Evolutionary conservation across 2,888 invertebrate genomes (phyloP), one percentile per base, ranked within the genome.

Genomic region (Ophion costatus): DNA sequence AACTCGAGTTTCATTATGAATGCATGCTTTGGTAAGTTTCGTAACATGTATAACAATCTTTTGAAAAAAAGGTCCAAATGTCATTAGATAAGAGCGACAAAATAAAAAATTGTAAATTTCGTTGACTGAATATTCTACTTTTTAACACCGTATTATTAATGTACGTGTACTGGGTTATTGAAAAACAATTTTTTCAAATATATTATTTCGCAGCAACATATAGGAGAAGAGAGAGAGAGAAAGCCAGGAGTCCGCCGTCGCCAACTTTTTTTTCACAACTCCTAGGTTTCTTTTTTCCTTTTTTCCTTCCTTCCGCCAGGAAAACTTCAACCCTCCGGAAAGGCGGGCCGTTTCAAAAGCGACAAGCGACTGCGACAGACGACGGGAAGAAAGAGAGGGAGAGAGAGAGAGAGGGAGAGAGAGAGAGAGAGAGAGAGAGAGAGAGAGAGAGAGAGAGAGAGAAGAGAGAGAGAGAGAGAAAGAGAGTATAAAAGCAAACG

Each of bases 281-380:
- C 63, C 77, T 45, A 33, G 45, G 38, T 67, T 83, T 17, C 45
- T 22, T 57, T 73, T 77, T 57, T 80, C 24, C 24, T 24, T 24
- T 11, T 56, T 63, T 17, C 45, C 71, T 78, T 42, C 56, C 67
- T 59, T 61, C 29, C 71, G 42, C 59, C 57, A 59, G 45, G 66
- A 45, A 51, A 69, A 33, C 76, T 69, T 74, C 76, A 74, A 80
- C 73, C 80, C 85, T 82, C 73, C 82, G 82, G 76, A 77, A 85
- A 75, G 64, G 51, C 76, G 71, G 73, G 38, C 74, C 73, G 80
- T 85, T 85, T 85, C 73, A 85, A 85, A 82, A 80, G 81, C 70
- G 84, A 70, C 78, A 69, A 61, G 45, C 78, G 45, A 76, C 61
- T 51, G 51, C 17, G 71, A 76, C 70, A 38, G 66, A 45, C 45